These are phyloP conservation scores for Bombus picipes DNA, from an alignment of 1,140 invertebrate species.

Conservation along the genomic window DNA sequence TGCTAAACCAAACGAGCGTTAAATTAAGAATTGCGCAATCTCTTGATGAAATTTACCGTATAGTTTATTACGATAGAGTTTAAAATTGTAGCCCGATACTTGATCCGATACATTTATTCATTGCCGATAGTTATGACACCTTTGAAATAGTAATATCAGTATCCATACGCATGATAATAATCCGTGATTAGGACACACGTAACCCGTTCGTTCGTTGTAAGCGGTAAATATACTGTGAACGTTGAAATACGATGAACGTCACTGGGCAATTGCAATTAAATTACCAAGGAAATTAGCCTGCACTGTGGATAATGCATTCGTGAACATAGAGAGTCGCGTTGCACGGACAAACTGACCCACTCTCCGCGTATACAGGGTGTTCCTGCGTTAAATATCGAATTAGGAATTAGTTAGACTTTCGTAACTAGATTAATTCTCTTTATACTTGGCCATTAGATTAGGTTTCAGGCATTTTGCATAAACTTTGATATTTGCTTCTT, in stretches of 20 bases:
- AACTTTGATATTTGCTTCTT: no score
- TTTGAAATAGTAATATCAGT: not conserved
- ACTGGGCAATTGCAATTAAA: constrained; percentile 42
- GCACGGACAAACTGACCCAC: not conserved
- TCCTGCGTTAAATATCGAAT: no score
- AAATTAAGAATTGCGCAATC: not conserved
- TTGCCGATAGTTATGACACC: not conserved
- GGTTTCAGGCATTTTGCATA: no score
- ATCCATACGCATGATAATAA: not conserved
- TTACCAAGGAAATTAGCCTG: constrained; percentile 33
- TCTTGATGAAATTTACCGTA: not conserved
- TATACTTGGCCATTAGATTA: no score
- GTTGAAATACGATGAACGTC: constrained; percentile 30
- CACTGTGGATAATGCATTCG: constrained; percentile 12
- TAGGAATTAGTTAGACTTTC: no score
- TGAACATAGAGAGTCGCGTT: not conserved
- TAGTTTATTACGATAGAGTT: no score
- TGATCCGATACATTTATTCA: not conserved
- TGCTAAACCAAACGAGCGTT: not conserved
- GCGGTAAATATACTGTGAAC: constrained; percentile 11
- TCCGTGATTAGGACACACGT: constrained; percentile 15
- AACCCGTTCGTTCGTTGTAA: not conserved
- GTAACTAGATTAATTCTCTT: no score
- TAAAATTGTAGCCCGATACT: no score
- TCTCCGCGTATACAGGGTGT: not conserved